These are phyloP conservation scores for Chaetorhynchus papuensis DNA, from an alignment of 2,113 vertebrate genomes.

Conservation along the genomic window DNA sequence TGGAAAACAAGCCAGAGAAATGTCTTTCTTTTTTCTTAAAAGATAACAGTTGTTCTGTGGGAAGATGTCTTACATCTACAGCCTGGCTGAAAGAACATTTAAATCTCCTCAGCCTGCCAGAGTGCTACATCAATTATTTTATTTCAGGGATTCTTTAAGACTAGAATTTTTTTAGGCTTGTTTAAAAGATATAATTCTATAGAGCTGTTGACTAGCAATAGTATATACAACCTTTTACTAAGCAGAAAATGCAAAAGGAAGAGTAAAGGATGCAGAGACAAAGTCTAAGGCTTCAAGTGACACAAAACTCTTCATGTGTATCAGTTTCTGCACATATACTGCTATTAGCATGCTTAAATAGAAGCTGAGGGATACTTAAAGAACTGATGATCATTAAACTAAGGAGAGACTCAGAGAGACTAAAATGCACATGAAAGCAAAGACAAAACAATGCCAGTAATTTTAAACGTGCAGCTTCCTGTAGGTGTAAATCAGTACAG, in stretches of 20 bases:
- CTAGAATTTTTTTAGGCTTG: not conserved
- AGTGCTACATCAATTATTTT: not conserved
- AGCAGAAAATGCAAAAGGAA: not conserved
- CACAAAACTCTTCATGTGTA: not conserved
- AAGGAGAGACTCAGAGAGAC: not conserved
- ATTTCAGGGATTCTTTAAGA: conserved; percentile 25
- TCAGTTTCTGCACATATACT: not conserved
- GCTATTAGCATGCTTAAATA: not conserved
- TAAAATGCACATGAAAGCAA: not conserved
- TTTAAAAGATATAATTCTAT: not conserved
- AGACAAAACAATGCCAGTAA: conserved; percentile 20
- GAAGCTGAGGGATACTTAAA: not conserved
- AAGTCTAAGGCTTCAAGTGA: not conserved
- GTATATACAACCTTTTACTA: not conserved
- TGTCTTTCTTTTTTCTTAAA: conserved; percentile 18
- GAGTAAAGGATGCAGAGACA: not conserved
- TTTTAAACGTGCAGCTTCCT: not conserved
- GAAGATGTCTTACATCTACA: conserved; percentile 6
- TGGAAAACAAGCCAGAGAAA: conserved; percentile 45
- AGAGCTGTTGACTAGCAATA: not conserved
- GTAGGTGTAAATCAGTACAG: not conserved
- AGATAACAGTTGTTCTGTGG: conserved; percentile 20
- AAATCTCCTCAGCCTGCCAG: not conserved
- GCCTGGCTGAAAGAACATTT: conserved; percentile 5
- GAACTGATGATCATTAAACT: not conserved